phyloP scores from a whole-genome alignment of 2,888 invertebrate species.

The Leptura quadrifasciata region DNA sequence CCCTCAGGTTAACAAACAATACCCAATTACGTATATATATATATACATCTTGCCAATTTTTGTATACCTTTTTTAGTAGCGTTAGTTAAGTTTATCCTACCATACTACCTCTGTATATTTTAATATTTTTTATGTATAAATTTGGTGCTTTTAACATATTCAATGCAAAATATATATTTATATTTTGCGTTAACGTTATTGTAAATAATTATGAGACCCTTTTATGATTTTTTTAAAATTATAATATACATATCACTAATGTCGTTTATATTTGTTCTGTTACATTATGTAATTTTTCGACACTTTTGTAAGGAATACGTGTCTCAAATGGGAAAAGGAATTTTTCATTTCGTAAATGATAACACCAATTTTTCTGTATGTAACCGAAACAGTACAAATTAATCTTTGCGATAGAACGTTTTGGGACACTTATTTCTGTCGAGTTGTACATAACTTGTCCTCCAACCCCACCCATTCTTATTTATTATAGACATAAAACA shows the following conservation, averaged over 20 bases:
- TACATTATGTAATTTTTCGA: slow-evolving; percentile 29
- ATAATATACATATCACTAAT: slow-evolving; percentile 58
- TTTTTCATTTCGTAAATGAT: not conserved
- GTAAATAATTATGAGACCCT: slow-evolving; percentile 34
- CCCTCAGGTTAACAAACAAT: slow-evolving; percentile 57
- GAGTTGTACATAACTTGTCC: slow-evolving; percentile 31
- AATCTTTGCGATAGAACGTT: slow-evolving; percentile 48
- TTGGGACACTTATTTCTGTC: slow-evolving; percentile 34
- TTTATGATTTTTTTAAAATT: slow-evolving; percentile 46
- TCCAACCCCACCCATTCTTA: slow-evolving; percentile 20
- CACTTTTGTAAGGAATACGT: slow-evolving; percentile 17
- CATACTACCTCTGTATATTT: slow-evolving; percentile 61
- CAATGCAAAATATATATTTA: slow-evolving; percentile 21
- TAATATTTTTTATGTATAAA: slow-evolving; percentile 50
- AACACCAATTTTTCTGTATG: slow-evolving; percentile 20
- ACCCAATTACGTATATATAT: slow-evolving; percentile 46
- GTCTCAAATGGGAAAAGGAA: slow-evolving; percentile 21
- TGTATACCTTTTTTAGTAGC: slow-evolving; percentile 50
- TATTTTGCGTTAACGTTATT: slow-evolving; percentile 34
- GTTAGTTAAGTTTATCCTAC: slow-evolving; percentile 58
- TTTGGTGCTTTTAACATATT: slow-evolving; percentile 57
- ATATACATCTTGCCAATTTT: slow-evolving; percentile 57
- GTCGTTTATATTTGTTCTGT: slow-evolving; percentile 39
- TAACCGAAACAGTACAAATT: slow-evolving; percentile 52
- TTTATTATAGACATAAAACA: slow-evolving; percentile 43